Percentiles rank a stretch among this genome's conserved stretches.
Conservation (phyloP, 2,113 vertebrate genomes). For the Hippoglossus stenolepis region DNA sequence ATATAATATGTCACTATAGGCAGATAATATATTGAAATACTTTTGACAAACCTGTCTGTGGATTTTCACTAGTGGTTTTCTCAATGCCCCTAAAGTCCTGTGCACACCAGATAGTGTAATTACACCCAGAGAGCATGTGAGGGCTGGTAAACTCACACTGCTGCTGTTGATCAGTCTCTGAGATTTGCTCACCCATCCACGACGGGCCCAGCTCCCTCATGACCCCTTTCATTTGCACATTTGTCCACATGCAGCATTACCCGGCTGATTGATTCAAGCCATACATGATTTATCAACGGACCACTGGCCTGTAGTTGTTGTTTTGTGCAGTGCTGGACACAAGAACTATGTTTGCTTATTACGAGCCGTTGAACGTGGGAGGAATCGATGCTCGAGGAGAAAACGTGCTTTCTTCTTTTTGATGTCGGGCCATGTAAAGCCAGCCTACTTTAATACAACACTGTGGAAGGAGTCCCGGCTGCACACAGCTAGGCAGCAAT, state of each 20-base stretch:
- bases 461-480: conserved; percentile 37
- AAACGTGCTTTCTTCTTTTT: conserved; percentile 18
- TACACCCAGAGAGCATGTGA: conserved; percentile 7
- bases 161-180: conserved; percentile 9
- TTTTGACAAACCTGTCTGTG: too few relatives aligned
- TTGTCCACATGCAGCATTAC: conserved; percentile 39
- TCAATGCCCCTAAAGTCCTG: not conserved
- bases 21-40: too few relatives aligned
- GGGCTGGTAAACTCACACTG: conserved; percentile 20
- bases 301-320: conserved; percentile 49
- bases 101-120: conserved; percentile 12
- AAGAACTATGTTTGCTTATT: conserved; percentile 56
- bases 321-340: not conserved
- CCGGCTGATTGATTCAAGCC: conserved; percentile 64
- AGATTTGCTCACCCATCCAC: conserved; percentile 36
- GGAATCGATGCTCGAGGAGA: conserved; percentile 55
- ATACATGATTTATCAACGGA: conserved; percentile 53
- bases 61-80: too few relatives aligned
- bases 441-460: conserved; percentile 37
- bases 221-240: conserved; percentile 41
- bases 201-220: conserved; percentile 3
- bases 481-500: conserved; percentile 42
- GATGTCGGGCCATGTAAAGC: conserved; percentile 31
- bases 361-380: conserved; percentile 51
- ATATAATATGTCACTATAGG: too few relatives aligned